Evolutionary conservation across 2,113 vertebrate genomes (phyloP), one percentile per base, ranked within the genome.

Genomic region (Poeciliopsis occidentalis): DNA sequence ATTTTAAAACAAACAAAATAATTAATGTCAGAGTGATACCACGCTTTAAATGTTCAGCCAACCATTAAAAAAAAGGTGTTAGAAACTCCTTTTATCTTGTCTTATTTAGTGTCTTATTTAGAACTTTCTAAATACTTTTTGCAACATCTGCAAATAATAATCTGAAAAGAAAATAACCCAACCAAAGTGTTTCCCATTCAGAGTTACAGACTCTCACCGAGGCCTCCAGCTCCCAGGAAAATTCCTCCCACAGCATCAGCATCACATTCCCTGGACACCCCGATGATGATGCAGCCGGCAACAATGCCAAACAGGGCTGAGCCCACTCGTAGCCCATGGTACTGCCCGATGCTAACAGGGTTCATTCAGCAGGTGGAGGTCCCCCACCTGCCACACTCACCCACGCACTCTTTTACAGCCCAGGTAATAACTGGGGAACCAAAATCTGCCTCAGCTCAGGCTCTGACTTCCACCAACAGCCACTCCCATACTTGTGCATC

Each of bases 211-310:
- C 64, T 92, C 95, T 95, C 90, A 97, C 96, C 96, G 8, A 97
- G 93, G 31, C 95, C 93, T 17, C 95, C 95, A 0, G 95, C 95
- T 4, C 96, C 95, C 30, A 96, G 92, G 77, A 96, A 96, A 85
- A 96, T 92, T 7, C 96, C 95, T 8, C 96, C 96, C 57, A 95
- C 90, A 1, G 96, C 95, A 75, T 96, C 95, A 8, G 95, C 96
- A 3, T 95, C 95, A 72, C 95, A 95, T 76, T 96, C 94, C 71
- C 94, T 84, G 8, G 96, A 96, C 69, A 96, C 92, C 0, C 95
- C 95, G 0, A 96, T 95, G 87, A 96, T 95, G 92, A 96, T 95
- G 92, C 95, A 96, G 79, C 96, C 96, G 0, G 96, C 95, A 89
- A 95, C 93, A 22, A 97, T 94, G 88, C 94, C 86, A 17, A 96